Percentiles rank a stretch among this genome's conserved stretches.
phyloP scores from a whole-genome alignment of 2,797 vertebrate species.

The Phoebastria nigripes region DNA sequence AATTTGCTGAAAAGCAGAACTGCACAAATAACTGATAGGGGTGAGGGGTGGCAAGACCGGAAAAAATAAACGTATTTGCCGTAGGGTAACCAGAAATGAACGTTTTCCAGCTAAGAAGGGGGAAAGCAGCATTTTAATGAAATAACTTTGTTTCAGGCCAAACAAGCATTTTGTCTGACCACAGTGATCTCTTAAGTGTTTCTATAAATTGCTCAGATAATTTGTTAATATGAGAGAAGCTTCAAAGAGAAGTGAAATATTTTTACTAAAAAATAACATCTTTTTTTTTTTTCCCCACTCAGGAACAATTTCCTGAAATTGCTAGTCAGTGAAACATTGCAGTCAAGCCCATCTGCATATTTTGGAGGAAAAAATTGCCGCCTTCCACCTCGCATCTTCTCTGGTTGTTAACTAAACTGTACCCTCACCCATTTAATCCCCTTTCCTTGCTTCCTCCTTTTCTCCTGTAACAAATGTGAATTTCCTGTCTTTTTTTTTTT shows the following conservation, averaged over 20 bases:
- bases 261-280: neutral
- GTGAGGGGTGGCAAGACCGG: neutral
- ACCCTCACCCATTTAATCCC: neutral
- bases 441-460: constrained; percentile 41
- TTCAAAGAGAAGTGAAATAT: constrained; percentile 37
- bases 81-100: neutral
- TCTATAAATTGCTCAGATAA: constrained; percentile 15
- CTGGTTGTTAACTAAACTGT: neutral
- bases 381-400: neutral
- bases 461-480: constrained; percentile 38
- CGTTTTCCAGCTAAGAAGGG: neutral
- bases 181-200: neutral
- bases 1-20: constrained; percentile 65
- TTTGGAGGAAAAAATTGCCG: constrained; percentile 9
- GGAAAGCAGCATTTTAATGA: neutral
- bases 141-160: neutral
- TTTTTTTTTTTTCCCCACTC: neutral
- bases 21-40: constrained; percentile 20
- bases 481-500: constrained; percentile 29
- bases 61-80: neutral
- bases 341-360: constrained; percentile 30
- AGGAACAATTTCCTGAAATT: constrained; percentile 48
- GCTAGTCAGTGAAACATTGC: neutral
- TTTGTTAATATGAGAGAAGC: constrained; percentile 7
- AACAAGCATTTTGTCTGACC: neutral